Evolutionary conservation across 2,797 vertebrate species (phyloP).

Genomic region (Myotis myotis): DNA sequence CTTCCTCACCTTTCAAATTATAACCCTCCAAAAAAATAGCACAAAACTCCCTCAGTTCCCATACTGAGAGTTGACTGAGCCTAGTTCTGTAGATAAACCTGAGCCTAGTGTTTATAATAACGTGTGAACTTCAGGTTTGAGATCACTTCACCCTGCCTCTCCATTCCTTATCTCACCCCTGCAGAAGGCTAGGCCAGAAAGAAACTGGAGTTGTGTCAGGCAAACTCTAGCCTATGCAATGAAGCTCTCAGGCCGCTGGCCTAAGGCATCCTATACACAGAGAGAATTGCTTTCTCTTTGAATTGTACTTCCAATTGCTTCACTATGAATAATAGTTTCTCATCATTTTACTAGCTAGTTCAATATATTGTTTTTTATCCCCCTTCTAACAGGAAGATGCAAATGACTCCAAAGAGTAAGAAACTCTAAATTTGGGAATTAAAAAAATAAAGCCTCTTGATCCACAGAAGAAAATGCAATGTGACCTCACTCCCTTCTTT

Average conservation of each 20-base stretch:
- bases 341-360: background rate
- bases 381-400: background rate
- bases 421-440: background rate
- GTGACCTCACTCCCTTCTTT: background rate
- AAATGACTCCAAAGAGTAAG: constrained; percentile 25
- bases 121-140: background rate
- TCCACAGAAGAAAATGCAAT: background rate
- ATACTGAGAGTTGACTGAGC: background rate
- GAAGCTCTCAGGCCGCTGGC: background rate
- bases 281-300: background rate
- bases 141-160: background rate
- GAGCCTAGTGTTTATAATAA: background rate
- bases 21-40: background rate
- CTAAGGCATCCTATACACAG: background rate
- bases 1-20: background rate
- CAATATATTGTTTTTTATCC: background rate
- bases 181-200: background rate
- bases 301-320: background rate
- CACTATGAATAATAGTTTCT: background rate
- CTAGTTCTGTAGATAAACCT: background rate
- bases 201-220: background rate
- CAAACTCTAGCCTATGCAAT: background rate
- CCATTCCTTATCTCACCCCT: background rate
- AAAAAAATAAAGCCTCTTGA: background rate
- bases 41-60: background rate